phyloP scores from a whole-genome alignment of 2,888 invertebrate genomes.

The Amphimallon solstitiale region DNA sequence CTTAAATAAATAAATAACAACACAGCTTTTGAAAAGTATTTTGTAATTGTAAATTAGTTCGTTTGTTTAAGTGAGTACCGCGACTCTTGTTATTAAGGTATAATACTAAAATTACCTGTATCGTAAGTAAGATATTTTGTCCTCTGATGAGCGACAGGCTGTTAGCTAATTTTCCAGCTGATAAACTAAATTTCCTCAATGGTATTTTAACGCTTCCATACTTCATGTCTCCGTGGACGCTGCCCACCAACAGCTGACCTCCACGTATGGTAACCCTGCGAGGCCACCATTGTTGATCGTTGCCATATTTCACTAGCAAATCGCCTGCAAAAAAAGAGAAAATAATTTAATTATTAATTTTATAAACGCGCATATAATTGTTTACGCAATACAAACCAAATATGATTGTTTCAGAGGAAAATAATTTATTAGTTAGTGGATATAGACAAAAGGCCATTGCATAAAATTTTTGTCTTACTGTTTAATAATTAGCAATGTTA shows the following conservation, averaged over 20 bases:
- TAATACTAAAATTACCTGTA: conserved; percentile 62
- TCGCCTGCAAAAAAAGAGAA: conserved; percentile 57
- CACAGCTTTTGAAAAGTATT: too few species aligned
- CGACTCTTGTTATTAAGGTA: not conserved
- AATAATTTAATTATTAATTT: not conserved
- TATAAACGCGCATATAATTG: too few species aligned
- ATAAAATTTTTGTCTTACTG: too few species aligned
- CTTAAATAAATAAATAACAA: too few species aligned
- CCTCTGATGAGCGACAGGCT: conserved; percentile 60
- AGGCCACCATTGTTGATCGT: conserved; percentile 66
- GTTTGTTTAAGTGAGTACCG: too few species aligned
- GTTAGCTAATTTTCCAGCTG: conserved; percentile 59
- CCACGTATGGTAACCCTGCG: conserved; percentile 70
- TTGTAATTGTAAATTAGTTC: too few species aligned
- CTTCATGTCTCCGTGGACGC: conserved; percentile 37
- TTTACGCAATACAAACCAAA: too few species aligned
- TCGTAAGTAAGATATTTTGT: conserved; percentile 57
- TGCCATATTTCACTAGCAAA: conserved; percentile 58
- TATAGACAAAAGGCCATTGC: too few species aligned
- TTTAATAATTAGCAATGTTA: too few species aligned
- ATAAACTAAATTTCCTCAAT: conserved; percentile 59
- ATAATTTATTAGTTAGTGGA: too few species aligned
- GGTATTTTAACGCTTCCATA: conserved; percentile 53
- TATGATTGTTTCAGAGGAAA: too few species aligned
- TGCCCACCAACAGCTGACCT: conserved; percentile 63